Percentiles rank a stretch among this genome's conserved stretches.
These are phyloP conservation scores for Xerus rutilus DNA, from an alignment of 2,797 vertebrate genomes.

Conservation along the genomic window DNA sequence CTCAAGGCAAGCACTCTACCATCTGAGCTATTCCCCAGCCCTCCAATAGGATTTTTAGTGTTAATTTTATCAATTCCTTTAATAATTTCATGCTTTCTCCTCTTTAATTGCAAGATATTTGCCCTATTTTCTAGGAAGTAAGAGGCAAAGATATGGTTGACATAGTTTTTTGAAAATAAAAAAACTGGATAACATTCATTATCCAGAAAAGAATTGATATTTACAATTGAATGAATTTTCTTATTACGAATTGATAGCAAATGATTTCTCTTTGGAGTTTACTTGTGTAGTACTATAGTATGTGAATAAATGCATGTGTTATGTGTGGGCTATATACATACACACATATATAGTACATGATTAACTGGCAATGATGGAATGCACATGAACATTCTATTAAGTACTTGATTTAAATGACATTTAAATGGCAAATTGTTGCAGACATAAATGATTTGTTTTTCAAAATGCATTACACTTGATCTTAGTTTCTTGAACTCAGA, in stretches of 20 bases:
- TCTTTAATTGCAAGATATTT: neutral
- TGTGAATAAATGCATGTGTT: no score
- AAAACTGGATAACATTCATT: neutral
- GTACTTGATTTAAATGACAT: neutral
- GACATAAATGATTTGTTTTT: constrained; percentile 4
- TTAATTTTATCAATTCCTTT: constrained; percentile 6
- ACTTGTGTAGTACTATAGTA: neutral
- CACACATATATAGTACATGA: no score
- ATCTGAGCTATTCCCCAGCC: no score
- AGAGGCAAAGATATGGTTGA: neutral
- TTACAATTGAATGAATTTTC: neutral
- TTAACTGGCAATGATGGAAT: neutral
- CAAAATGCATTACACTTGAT: neutral
- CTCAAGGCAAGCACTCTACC: no score
- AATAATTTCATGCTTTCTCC: neutral
- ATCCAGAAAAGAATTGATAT: neutral
- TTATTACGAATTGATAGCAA: neutral
- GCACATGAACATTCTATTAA: neutral
- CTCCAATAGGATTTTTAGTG: neutral
- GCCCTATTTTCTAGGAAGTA: neutral
- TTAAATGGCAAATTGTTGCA: constrained; percentile 1
- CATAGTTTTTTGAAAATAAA: neutral
- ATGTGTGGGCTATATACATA: neutral
- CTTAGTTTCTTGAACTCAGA: constrained; percentile 33
- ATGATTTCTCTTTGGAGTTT: neutral